A percentile compares a stretch with the other conserved stretches of the same genome.
Conservation (phyloP, 2,797 vertebrate species). For the Chrosomus eos region DNA sequence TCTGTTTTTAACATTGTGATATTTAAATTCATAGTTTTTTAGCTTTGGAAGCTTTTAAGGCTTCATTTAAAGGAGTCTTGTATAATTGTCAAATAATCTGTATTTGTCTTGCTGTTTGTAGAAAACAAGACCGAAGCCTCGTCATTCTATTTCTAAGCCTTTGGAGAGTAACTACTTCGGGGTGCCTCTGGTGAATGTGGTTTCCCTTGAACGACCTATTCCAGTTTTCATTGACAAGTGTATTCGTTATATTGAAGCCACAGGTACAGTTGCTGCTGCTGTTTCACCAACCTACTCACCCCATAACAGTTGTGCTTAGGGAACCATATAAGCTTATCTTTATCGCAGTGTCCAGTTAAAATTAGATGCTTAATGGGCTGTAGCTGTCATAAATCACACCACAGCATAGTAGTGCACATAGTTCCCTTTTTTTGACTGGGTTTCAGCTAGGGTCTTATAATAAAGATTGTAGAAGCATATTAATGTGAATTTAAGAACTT, state of each 20-base stretch:
- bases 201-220: constrained; percentile 89
- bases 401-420: background rate
- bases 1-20: background rate
- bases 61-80: background rate
- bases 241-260: constrained; percentile 94
- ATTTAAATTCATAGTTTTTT: background rate
- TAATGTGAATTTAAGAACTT: background rate
- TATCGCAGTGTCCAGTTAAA: constrained; percentile 31
- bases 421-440: constrained; percentile 1
- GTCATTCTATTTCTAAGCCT: constrained; percentile 90
- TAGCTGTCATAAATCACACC: constrained; percentile 29
- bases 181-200: constrained; percentile 85
- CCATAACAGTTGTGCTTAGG: background rate
- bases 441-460: background rate
- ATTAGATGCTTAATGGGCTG: constrained; percentile 27
- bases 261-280: constrained; percentile 74
- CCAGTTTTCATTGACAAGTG: constrained; percentile 96
- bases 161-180: constrained; percentile 93
- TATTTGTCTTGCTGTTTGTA: constrained; percentile 63
- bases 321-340: constrained; percentile 28
- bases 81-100: background rate
- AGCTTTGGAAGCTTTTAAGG: too few species aligned
- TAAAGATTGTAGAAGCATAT: background rate
- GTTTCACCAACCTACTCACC: background rate
- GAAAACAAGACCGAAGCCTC: constrained; percentile 92